Evolutionary conservation across 2,888 invertebrate species (phyloP), one percentile per base, ranked within the genome.

Genomic region (Cataglyphis albicans): DNA sequence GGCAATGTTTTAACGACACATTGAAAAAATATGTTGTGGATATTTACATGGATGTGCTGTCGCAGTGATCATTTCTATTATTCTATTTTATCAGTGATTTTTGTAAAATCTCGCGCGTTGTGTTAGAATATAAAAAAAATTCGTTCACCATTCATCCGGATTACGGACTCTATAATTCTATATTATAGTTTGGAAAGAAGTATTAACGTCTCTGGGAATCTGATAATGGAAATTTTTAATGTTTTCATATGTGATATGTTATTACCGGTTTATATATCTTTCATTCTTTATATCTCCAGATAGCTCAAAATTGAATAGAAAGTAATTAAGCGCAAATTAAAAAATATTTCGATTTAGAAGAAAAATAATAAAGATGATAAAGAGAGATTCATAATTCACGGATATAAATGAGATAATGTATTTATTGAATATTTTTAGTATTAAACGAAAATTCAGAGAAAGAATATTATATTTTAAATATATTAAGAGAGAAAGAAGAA

Each of bases 71-170:
- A 81, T 83, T 88, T 70, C 38, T 41, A 63, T 15, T 52, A 76
- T 82, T 74, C 83, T 82, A 82, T 84, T 89, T 86, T 84, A 76
- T 48, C 68, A 83, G n/a, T 48, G 70, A 86, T 89, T 89, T 85
- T 85, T 74, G 32, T 74, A 80, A 84, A 80, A 81, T 81, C 81
- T 82, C 85, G 61, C 64, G 25, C 82, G 82, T 85, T 72, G 76
- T 68, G 81, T 82, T 70, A 82, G 65, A 87, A 87, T 82, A 86
- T 87, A 87, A 29, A 29, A 29, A 29, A 90, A 88, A 86, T 70
- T 86, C 84, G 73, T 83, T 82, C 75, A 68, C 65, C 72, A 85
- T 85, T 89, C 72, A 84, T 86, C 86, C 84, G 82, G 89, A 86
- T 90, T 87, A 87, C 67, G 72, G 63, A 41, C 70, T 81, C 80